Base-by-base conservation (phyloP, 2,888 invertebrate genomes). In the Conchocele bisecta region DNA sequence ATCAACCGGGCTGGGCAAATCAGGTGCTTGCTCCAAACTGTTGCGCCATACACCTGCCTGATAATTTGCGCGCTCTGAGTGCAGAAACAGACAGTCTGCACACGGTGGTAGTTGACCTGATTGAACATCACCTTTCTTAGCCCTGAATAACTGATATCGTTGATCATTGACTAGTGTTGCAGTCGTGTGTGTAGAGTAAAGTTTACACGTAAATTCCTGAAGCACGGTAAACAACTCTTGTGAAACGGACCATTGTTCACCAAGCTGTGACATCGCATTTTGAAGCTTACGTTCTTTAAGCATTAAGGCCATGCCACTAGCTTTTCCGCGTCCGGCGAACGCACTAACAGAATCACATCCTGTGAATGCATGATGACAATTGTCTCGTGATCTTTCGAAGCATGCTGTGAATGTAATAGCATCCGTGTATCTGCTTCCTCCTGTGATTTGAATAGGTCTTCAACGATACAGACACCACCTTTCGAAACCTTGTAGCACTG, bases 361-460 rank as follows among this genome's bases (percentile, higher is more conserved):
- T 24, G 39, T 57, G 42, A 56, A 56, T 9, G 56, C 56, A 56
- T 56, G 56, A 79, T 63, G 15, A 78, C 53, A 15, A 71, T 58
- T 35, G 70, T 35, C 15, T 57, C 15, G 26, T 60, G 67, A 13
- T 53, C 31, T n/a, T 37, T 33, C 41, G 79, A 70, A 46, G 71
- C 79, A 64, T 75, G 70, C 15, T 22, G 35, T 13, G 75, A 66
- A 65, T 80, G 70, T 11, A 80, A 51, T n/a, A 79, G 60, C 15
- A 80, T 13, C 17, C 79, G 57, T 4, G 46, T 50, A 65, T 80
- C 79, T 17, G 70, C 78, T 61, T 79, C 78, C 48, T 79, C 79
- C 15, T 79, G 79, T 24, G 17, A 29, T 33, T 50, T 58, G 35
- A 60, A 39, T 22, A 79, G 66, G 15, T 2, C 67, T 41, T 29